Evolutionary conservation across 2,113 vertebrate genomes (phyloP).

Genomic region (Tretioscincus oriximinensis): DNA sequence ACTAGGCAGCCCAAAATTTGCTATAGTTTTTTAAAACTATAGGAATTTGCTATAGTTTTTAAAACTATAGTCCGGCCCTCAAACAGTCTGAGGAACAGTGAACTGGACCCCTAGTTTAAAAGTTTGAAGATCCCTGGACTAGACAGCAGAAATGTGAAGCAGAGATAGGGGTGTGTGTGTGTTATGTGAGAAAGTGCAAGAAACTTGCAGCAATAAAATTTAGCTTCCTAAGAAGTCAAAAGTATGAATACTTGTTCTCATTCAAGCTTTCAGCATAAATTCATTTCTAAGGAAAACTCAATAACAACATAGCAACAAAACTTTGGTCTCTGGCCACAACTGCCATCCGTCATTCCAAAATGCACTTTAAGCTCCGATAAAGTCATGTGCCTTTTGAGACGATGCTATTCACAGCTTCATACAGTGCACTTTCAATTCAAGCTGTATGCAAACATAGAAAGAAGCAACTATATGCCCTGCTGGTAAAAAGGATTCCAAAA

Average conservation of each 20-base stretch:
- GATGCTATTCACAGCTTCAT: background rate
- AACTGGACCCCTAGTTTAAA: too few relatives aligned
- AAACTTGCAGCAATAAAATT: background rate
- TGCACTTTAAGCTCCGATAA: background rate
- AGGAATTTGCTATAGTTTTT: too few relatives aligned
- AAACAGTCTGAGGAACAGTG: too few relatives aligned
- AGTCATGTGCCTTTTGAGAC: background rate
- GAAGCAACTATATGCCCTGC: background rate
- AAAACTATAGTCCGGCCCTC: too few relatives aligned
- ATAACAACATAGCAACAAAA: background rate
- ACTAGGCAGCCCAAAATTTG: too few relatives aligned
- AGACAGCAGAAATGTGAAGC: background rate
- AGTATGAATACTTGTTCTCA: too few relatives aligned
- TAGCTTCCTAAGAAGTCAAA: background rate
- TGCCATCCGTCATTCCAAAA: background rate
- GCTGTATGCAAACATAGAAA: background rate
- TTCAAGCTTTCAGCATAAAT: background rate
- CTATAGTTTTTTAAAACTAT: too few relatives aligned
- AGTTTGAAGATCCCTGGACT: too few relatives aligned
- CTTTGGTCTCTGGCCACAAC: background rate
- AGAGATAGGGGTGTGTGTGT: background rate
- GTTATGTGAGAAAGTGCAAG: background rate
- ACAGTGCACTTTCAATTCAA: background rate
- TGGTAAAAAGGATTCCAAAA: background rate
- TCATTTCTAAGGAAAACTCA: background rate